Base-by-base conservation (phyloP, 64 coral and sea anemone genomes). In the Cladopsammia gracilis region DNA sequence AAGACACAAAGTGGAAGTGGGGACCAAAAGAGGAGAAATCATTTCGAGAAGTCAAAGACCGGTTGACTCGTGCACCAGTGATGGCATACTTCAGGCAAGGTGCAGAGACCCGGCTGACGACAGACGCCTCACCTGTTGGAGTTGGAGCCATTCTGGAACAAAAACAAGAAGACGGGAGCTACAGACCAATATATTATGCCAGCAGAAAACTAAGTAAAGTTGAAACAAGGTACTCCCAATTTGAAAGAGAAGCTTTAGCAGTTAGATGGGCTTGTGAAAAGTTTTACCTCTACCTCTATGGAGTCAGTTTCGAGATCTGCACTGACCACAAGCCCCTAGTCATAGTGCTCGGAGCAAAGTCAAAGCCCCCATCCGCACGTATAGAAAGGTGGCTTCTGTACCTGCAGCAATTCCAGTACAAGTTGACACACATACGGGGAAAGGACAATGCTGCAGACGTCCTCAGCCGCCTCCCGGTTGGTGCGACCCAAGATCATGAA, bases 401-500 rank as follows among this genome's bases (percentile, higher is more conserved):
- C 57, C 16, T 93, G 47, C 49, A 88, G 75, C 85, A 88, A 71
- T 18, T 18, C 68, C 0, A 88, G 69, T 54, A 60, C 14, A 5
- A 22, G 62, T 1, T 88, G 15, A 53, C 58, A 79, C 44, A 93
- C 68, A 73, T 73, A 69, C 61, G 10, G 15, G 91, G 83, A 12
- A 54, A 19, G 16, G 62, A 79, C 10, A 93, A 93, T 64, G 25
- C 58, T 9, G 62, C 75, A n/a, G 92, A 88, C 49, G 83, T 78
- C 4, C 92, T 88, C 20, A 93, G 83, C 62, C 61, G 92, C 10
- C 84, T 88, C 7, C 75, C 92, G 45, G 73, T 93, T 5, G 92
- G 26, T 42, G 7, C 2, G 1, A 20, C 25, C 47, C 56, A 64
- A 68, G 59, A 87, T 59, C 19, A 77, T 18, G 75, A 88, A 45